Evolutionary conservation across 2,797 vertebrate genomes (phyloP).

Genomic region (Sardinella longiceps): DNA sequence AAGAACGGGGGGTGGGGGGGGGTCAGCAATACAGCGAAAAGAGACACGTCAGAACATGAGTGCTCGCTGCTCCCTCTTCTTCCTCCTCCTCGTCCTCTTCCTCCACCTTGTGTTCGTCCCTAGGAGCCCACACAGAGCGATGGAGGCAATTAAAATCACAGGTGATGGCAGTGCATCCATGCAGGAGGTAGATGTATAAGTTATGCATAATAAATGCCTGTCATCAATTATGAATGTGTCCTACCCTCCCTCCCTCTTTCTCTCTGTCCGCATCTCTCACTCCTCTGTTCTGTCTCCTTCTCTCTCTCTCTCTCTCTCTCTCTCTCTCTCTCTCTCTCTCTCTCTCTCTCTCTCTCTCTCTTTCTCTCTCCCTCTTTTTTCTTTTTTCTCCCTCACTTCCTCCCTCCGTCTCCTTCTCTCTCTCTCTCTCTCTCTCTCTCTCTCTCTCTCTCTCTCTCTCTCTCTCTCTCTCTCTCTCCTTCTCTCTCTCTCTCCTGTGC

Average conservation of each 20-base stretch:
- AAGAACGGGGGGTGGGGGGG: too few relatives aligned
- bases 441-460: neutral
- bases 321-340: neutral
- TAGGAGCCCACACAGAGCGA: conserved; percentile 29
- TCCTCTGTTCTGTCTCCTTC: neutral
- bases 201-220: conserved; percentile 39
- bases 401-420: neutral
- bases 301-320: neutral
- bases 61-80: conserved; percentile 10
- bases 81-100: neutral
- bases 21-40: neutral
- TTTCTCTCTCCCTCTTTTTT: neutral
- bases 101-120: conserved; percentile 40
- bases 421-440: neutral
- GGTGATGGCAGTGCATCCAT: conserved; percentile 33
- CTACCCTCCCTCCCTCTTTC: neutral
- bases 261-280: neutral
- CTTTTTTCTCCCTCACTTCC: neutral
- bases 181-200: conserved; percentile 38
- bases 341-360: neutral
- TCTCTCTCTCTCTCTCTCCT: neutral
- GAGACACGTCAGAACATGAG: conserved; percentile 30
- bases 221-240: conserved; percentile 39
- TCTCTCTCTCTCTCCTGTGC: neutral
- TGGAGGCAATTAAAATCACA: conserved; percentile 42